Evolutionary conservation across 2,113 vertebrate genomes (phyloP).

Genomic region (Perognathus longimembris): DNA sequence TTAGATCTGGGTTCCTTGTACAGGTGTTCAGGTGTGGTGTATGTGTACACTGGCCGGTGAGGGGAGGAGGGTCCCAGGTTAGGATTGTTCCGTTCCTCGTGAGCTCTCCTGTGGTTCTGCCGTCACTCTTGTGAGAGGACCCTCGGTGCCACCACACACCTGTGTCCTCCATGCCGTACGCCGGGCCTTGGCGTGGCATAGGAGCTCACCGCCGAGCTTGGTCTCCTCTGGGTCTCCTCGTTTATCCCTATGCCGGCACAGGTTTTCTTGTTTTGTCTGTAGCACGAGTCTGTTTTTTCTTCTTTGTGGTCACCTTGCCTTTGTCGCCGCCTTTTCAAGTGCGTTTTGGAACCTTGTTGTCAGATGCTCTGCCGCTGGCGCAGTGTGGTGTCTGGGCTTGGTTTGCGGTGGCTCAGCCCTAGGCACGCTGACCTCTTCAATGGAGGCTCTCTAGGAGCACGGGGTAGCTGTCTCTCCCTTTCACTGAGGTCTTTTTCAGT

Average conservation of each 20-base stretch:
- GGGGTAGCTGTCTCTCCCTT: neutral
- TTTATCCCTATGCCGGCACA: fast-evolving
- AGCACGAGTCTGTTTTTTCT: neutral
- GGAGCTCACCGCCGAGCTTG: neutral
- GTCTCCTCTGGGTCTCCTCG: neutral
- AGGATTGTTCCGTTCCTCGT: too few species aligned
- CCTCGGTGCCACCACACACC: fast-evolving
- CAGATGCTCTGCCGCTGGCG: too few species aligned
- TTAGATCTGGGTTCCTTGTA: too few species aligned
- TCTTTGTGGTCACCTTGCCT: neutral
- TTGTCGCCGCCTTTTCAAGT: neutral
- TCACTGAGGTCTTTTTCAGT: fast-evolving
- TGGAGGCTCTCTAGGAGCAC: too few species aligned
- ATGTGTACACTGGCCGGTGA: neutral
- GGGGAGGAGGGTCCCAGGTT: fast-evolving
- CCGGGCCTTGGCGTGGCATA: neutral
- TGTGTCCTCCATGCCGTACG: fast-evolving
- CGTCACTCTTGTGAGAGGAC: fast-evolving
- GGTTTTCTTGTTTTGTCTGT: neutral
- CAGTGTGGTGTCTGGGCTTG: too few species aligned
- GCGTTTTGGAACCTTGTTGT: neutral
- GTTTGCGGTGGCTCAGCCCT: too few species aligned
- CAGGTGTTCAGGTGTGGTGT: too few species aligned
- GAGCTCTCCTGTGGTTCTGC: fast-evolving
- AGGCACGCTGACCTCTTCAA: too few species aligned